These are phyloP conservation scores for Perognathus longimembris DNA, from an alignment of 2,113 vertebrate genomes.

Conservation along the genomic window DNA sequence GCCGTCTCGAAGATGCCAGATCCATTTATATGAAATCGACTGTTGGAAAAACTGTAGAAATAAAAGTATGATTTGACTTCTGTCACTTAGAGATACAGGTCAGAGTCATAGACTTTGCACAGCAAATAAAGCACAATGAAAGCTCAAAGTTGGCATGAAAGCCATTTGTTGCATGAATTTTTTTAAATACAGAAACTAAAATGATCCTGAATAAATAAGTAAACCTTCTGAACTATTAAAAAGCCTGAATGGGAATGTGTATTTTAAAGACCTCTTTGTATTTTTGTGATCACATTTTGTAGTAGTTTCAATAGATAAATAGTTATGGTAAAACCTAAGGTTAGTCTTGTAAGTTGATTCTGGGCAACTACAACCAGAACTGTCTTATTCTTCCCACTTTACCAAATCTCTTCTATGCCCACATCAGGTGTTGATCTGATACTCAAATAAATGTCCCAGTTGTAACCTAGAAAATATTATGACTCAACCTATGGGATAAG, in stretches of 20 bases:
- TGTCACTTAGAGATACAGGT: background rate
- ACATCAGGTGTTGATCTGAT: background rate
- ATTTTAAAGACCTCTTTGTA: background rate
- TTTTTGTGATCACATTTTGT: background rate
- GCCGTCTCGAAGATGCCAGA: background rate
- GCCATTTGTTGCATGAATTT: background rate
- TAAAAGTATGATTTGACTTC: background rate
- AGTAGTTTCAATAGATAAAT: background rate
- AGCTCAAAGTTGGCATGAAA: background rate
- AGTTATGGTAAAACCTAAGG: background rate
- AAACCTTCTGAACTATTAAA: background rate
- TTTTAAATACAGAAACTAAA: background rate
- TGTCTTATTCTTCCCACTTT: slow-evolving; percentile 22
- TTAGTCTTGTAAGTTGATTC: slow-evolving; percentile 10
- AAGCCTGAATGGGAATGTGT: background rate
- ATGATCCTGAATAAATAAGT: no score
- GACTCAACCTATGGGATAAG: background rate
- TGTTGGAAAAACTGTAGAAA: background rate
- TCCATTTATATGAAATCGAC: background rate
- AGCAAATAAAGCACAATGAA: background rate
- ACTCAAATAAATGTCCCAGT: background rate
- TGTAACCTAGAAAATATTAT: slow-evolving; percentile 28
- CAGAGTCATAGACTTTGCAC: background rate
- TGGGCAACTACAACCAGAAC: background rate
- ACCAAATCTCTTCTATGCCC: background rate